Conservation (phyloP, 1,140 invertebrate species). For the Procambarus clarkii region DNA sequence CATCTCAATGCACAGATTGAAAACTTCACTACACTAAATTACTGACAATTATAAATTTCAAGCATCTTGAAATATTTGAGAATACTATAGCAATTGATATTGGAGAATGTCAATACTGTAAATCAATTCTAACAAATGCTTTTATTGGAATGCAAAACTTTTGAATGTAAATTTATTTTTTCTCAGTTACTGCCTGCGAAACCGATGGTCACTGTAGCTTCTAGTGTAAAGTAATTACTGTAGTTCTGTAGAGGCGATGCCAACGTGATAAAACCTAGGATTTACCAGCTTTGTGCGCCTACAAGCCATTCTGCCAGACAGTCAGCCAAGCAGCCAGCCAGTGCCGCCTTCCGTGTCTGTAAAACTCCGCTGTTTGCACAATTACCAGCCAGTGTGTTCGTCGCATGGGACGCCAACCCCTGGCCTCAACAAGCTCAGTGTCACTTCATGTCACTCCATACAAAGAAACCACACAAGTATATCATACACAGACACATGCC, state of each 20-base stretch:
- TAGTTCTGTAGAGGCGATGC: conserved; percentile 64
- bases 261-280: conserved; percentile 64
- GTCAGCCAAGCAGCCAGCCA: conserved; percentile 54
- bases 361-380: conserved; percentile 62
- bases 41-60: not conserved
- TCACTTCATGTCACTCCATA: not conserved
- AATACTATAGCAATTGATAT: not conserved
- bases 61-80: not conserved
- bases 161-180: not conserved
- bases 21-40: not conserved
- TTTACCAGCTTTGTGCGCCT: conserved; percentile 66
- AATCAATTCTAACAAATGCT: not conserved
- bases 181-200: conserved; percentile 13
- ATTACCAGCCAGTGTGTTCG: conserved; percentile 37
- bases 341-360: conserved; percentile 65
- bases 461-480: too few species aligned
- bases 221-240: conserved; percentile 51
- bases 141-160: not conserved
- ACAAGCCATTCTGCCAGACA: conserved; percentile 60
- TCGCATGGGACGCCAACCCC: conserved; percentile 22
- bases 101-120: not conserved
- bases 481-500: too few species aligned
- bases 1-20: not conserved
- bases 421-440: not conserved
- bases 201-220: conserved; percentile 58